Conservation (phyloP, 1,140 invertebrate species). For the Samia ricini region DNA sequence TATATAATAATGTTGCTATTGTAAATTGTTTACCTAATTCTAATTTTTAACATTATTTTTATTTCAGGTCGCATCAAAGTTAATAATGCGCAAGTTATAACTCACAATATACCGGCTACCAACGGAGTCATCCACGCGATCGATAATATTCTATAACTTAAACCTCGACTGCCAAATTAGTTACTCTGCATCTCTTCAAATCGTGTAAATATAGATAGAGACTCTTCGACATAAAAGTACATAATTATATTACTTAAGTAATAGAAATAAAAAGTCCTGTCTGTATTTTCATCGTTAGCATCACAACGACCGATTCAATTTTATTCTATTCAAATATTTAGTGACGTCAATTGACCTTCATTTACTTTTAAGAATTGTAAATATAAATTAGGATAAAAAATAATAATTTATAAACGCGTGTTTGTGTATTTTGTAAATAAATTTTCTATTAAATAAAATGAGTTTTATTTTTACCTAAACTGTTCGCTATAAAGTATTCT, state of each 20-base stretch:
- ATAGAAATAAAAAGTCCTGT: background rate
- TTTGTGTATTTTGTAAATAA: slow-evolving; percentile 70
- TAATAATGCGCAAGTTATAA: slow-evolving; percentile 86
- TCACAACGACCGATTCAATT: background rate
- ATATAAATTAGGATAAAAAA: slow-evolving; percentile 64
- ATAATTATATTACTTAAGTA: background rate
- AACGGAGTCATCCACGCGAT: slow-evolving; percentile 94
- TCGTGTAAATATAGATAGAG: background rate
- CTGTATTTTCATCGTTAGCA: background rate
- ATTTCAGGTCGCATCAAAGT: slow-evolving; percentile 87
- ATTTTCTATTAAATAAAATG: slow-evolving; percentile 38
- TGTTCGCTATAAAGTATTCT: too few species aligned
- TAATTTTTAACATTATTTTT: background rate
- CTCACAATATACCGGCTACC: slow-evolving; percentile 90
- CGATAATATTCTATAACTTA: slow-evolving; percentile 84
- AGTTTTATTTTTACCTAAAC: slow-evolving; percentile 26
- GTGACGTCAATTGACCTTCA: background rate
- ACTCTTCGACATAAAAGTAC: background rate
- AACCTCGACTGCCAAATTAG: slow-evolving; percentile 50
- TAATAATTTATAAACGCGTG: slow-evolving; percentile 63
- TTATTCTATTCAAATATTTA: background rate
- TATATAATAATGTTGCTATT: background rate
- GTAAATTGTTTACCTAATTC: background rate
- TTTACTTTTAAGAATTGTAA: slow-evolving; percentile 43
- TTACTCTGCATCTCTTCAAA: slow-evolving; percentile 63